Base-by-base conservation (phyloP, 2,888 invertebrate genomes). In the Xiphydria camelus region DNA sequence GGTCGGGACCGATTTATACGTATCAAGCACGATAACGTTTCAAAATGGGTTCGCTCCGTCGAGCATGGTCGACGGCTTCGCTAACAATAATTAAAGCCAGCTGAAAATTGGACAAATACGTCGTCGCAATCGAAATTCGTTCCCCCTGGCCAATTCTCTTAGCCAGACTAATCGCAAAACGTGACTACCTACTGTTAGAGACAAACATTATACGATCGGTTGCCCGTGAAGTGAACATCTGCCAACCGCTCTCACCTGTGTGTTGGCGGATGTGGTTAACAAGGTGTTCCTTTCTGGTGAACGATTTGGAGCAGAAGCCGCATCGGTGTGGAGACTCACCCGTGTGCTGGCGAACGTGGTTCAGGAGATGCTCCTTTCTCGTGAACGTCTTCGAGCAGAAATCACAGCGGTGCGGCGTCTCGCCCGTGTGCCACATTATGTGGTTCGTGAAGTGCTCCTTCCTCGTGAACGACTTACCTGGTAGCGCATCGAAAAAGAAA, bases 371-470 rank as follows among this genome's bases (percentile, higher is more conserved):
- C 73, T 88, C 88, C 70, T 88, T 88, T 55, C 88, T 81, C 1
- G 88, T 88, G 73, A 88, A 88, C 4, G 88, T 87, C 74, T 88
- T 88, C 15, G 87, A 87, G 70, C 88, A 88, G 76, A 87, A 88
- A 70, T 88, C 87, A 68, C 88, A 88, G 33, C 88, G 83, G 70
- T 88, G 88, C 14, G 88, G 88, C 1, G 88, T 87, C 71, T 88
- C 89, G 33, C 87, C 86, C 67, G 90, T 89, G 76, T 91, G 90
- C 90, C 90, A 90, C 83, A 91, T 82, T 76, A 91, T 89, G 79
- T 91, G 90, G 80, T 90, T 90, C 83, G 88, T 89, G 80, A 89
- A 90, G 78, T 91, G 91, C 79, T 91, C 91, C 80, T 91, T 91
- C 73, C 91, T 82, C 49, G 90, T 90, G 77, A 91, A 91, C 59